Base-by-base conservation (phyloP, 2,797 vertebrate genomes). In the Australoheros facetus region DNA sequence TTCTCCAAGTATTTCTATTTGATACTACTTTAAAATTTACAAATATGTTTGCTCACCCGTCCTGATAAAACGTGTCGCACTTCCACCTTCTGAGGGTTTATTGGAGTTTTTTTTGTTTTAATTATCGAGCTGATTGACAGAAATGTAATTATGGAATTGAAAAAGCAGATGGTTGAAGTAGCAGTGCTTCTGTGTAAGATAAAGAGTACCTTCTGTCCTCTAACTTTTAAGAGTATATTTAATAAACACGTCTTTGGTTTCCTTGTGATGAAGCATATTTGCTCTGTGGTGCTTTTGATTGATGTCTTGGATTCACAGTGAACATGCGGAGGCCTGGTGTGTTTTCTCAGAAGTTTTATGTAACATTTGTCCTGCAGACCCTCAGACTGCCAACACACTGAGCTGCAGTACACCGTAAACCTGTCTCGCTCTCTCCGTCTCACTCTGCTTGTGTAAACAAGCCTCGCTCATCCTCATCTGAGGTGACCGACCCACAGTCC, bases 401-500 rank as follows among this genome's bases (percentile, higher is more conserved):
- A 56, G 17, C 70, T 59, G 34, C 5, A 17, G 60, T 26, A 34
- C 62, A 8, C 48, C 56, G 23, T 0, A 11, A 62, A 42, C 48
- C 30, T n/a, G 19, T 53, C 58, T 45, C 23, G 0, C 23, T 48
- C 37, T 37, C 37, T 37, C 37, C 11, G 0, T 39, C 21, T 54
- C 42, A 7, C 39, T 45, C 39, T 60, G 55, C 58, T 53, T 32
- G 55, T 75, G 76, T 81, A 81, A 80, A 84, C 75, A 81, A 30
- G 55, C 55, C 59, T 70, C 17, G 1, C 66, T 73, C 14, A 19
- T 14, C 58, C 59, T 60, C 10, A 34, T 76, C 42, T 71, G 73
- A 48, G 16, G 42, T 7, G 1, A 10, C 34, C 75, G 77, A 78
- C 81, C 83, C 71, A 79, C 16, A 84, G 82, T 80, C 56, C 62